A percentile compares a stretch with the other conserved stretches of the same genome.
Evolutionary conservation across 1,140 invertebrate species (phyloP).

Genomic region (Nautilus pompilius): DNA sequence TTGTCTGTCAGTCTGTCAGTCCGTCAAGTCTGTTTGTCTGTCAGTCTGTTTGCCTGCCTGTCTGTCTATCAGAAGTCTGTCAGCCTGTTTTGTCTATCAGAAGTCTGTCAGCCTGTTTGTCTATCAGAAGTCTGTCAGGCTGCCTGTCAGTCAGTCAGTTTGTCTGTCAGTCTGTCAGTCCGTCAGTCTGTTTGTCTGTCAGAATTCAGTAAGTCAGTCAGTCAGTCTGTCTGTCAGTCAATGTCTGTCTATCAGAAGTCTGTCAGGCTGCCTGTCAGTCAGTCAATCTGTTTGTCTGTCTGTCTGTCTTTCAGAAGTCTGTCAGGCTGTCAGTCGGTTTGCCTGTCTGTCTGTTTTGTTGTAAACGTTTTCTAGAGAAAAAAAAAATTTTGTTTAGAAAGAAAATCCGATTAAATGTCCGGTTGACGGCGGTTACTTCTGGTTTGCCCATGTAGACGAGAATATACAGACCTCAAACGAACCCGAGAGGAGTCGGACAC

Average conservation of each 20-base stretch:
- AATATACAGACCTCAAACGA: no score
- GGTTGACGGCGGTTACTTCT: no score
- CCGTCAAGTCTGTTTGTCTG: slow-evolving; percentile 25
- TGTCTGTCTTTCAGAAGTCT: slow-evolving; percentile 24
- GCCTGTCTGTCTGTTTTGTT: no score
- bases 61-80: slow-evolving; percentile 11
- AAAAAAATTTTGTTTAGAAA: no score
- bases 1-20: slow-evolving; percentile 25
- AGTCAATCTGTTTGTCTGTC: slow-evolving; percentile 25
- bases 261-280: slow-evolving; percentile 25
- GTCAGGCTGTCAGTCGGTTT: no score
- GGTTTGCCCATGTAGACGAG: no score
- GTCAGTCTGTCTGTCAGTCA: slow-evolving; percentile 24
- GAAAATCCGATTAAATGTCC: no score
- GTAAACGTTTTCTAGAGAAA: no score
- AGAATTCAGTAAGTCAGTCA: slow-evolving; percentile 9
- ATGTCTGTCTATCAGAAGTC: slow-evolving; percentile 22
- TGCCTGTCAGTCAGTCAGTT: slow-evolving; percentile 17
- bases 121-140: slow-evolving; percentile 25
- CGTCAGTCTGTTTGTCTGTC: slow-evolving; percentile 12
- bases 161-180: slow-evolving; percentile 15
- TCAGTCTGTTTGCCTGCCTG: slow-evolving; percentile 14
- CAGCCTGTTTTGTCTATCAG: slow-evolving; percentile 9
- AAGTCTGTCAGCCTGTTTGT: slow-evolving; percentile 20
- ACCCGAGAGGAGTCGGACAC: no score